phyloP scores from a whole-genome alignment of 1,140 invertebrate species.

The Lutraria rhynchaena region DNA sequence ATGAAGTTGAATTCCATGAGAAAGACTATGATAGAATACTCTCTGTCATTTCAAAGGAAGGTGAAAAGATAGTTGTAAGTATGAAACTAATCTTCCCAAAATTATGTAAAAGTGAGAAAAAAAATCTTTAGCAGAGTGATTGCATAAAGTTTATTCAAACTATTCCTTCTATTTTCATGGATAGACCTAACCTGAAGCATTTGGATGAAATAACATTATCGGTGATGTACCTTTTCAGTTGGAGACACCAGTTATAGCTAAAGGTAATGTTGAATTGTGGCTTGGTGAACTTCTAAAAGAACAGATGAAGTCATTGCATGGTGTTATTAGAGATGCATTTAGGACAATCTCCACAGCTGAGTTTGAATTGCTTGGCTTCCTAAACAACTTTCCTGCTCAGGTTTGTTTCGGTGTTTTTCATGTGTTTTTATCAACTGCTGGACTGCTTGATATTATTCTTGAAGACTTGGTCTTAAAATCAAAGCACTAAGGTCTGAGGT shows the following conservation, averaged over 20 bases:
- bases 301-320: conserved; percentile 94
- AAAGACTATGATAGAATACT: conserved; percentile 98
- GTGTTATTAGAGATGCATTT: conserved; percentile 93
- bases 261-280: conserved; percentile 98
- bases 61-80: conserved; percentile 91
- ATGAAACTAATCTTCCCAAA: background rate
- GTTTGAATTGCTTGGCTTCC: conserved; percentile 92
- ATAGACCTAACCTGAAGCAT: too few relatives aligned
- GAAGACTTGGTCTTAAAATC: background rate
- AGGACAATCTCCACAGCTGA: conserved; percentile 91
- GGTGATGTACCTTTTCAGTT: too few relatives aligned
- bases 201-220: too few relatives aligned
- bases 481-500: too few relatives aligned
- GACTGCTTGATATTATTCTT: background rate
- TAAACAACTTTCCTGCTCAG: conserved; percentile 96
- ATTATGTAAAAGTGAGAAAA: background rate
- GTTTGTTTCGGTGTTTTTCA: conserved; percentile 81
- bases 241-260: conserved; percentile 93
- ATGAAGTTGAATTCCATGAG: conserved; percentile 96
- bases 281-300: conserved; percentile 93
- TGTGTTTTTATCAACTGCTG: background rate
- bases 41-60: conserved; percentile 95
- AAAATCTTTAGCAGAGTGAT: too few relatives aligned
- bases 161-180: too few relatives aligned
- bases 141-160: too few relatives aligned